Evolutionary conservation across 2,113 vertebrate genomes (phyloP), one percentile per base, ranked within the genome.

Genomic region (Octodon degus): DNA sequence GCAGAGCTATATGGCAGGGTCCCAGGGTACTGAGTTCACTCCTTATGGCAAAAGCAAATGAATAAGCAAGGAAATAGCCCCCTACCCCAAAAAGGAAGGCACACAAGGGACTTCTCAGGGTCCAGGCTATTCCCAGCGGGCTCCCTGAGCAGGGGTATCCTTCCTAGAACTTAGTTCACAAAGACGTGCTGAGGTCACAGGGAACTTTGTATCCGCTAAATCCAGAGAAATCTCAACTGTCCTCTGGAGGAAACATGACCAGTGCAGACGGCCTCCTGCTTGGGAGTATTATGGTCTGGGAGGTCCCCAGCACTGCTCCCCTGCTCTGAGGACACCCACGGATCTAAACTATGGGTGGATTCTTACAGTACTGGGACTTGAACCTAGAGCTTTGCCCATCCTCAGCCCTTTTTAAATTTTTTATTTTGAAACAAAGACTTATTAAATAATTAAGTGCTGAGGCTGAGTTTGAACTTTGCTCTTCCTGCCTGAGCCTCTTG

Each of bases 291-390:
- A 27, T 3, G n/a, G 3, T 12, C 22, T 20, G 22, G 37, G 32
- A n/a, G 37, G 72, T 27, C 25, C 20, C 2, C 17, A 37, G 19
- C 0, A 1, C 24, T 4, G 3, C 27, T 81, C 6, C 77, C 14
- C 5, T 30, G 34, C n/a, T 53, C 9, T 17, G 14, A 79, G 17
- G 83, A 62, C 0, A 5, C 30, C 43, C 50, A 43, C 4, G 47
- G 34, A 22, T 81, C 67, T 47, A 32, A 60, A 72, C 30, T 27
- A 12, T 30, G 74, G 25, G 8, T 7, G 7, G 7, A 8, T 50
- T 30, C 27, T 32, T 50, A 8, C 17, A 47, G 24, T 47, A 27
- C 76, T 19, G 13, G 24, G 76, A 6, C 7, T 17, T 50, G 43
- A 79, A 30, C 76, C 14, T 27, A 79, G 76, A 47, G 76, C 25